Evolutionary conservation across 2,888 invertebrate species (phyloP), one percentile per base, ranked within the genome.

Genomic region (Bruchidius siliquastri): DNA sequence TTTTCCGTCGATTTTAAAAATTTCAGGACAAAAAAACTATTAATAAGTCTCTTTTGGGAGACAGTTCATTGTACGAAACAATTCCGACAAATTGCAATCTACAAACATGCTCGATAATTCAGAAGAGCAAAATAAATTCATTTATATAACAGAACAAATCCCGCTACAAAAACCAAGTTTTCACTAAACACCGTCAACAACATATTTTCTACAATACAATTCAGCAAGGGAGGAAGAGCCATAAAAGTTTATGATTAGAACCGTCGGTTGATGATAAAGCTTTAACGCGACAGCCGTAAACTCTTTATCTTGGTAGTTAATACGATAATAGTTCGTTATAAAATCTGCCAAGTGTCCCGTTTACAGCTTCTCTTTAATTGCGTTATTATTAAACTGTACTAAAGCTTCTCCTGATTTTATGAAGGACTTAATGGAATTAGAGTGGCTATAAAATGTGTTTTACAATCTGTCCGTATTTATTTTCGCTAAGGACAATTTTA

Each of bases 351-450:
- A 76, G 78, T 76, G 76, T 75, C 76, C 77, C 77, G 74, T 72
- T 76, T 79, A 81, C 79, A 76, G 80, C 77, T 80, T 76, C 79
- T 77, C 77, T 78, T 79, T 80, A 80, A 80, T 81, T 80, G 79
- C 79, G 74, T 75, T 78, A 79, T 80, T 80, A 81, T 81, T 81
- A 80, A 80, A 80, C 76, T 72, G 77, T 71, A 71, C 32, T 71
- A 71, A 71, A 71, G 22, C 71, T 21, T 67, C 67, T 21, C 20
- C 22, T 67, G 67, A 71, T 67, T 30, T 67, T 71, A 66, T n/a
- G 18, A 20, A 49, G 18, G 20, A 21, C 21, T 20, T 68, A 68
- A 21, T 8, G 68, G 68, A 68, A 68, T 68, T 10, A 68, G 22
- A 68, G 68, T 68, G 68, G 21, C 21, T 22, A 68, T 68, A 68